A percentile compares a stretch with the other conserved stretches of the same genome.
These are phyloP conservation scores for Microctonus hyperodae DNA, from an alignment of 2,888 invertebrate genomes.

Conservation along the genomic window DNA sequence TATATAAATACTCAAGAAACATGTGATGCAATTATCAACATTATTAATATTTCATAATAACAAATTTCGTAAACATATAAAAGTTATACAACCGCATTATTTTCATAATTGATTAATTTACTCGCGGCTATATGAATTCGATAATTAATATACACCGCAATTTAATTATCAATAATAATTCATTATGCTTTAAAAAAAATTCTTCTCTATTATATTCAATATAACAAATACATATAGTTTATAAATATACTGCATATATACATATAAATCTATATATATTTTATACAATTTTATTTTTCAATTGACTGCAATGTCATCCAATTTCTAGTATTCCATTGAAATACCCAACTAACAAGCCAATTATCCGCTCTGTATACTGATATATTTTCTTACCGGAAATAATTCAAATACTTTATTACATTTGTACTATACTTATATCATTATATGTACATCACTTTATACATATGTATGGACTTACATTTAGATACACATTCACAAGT, in stretches of 20 bases:
- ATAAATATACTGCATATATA: too few species aligned
- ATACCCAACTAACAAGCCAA: neutral
- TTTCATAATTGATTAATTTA: neutral
- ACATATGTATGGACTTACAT: neutral
- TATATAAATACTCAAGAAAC: neutral
- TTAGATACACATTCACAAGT: neutral
- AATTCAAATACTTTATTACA: neutral
- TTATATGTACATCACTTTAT: neutral
- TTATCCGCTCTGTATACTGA: too few species aligned
- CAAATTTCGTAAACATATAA: neutral
- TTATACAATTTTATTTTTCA: too few species aligned
- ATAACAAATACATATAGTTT: too few species aligned
- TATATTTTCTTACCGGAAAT: neutral
- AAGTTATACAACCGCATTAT: neutral
- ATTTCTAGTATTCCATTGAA: neutral
- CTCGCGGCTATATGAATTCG: too few species aligned
- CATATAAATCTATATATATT: too few species aligned
- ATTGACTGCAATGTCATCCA: too few species aligned
- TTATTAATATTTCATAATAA: neutral
- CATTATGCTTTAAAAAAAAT: too few species aligned
- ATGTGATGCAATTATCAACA: neutral
- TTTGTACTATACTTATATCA: neutral
- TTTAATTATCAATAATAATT: neutral
- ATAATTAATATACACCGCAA: neutral
- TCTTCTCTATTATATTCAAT: neutral